phyloP scores from a whole-genome alignment of 2,797 vertebrate genomes.

The Oophaga sylvatica region DNA sequence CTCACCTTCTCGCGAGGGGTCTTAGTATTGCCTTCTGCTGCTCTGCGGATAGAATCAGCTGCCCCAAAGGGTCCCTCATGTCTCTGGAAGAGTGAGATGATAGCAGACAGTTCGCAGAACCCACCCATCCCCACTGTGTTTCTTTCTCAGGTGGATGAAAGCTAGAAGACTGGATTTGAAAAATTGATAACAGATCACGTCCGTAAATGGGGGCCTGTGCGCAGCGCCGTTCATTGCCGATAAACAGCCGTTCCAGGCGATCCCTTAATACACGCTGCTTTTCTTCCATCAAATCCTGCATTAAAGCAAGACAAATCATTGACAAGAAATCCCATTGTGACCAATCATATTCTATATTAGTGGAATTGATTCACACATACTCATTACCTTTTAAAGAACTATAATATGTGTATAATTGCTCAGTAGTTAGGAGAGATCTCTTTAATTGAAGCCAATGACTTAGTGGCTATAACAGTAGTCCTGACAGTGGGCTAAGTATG shows the following conservation, averaged over 20 bases:
- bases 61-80: conserved; percentile 71
- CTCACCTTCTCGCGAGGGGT: conserved; percentile 81
- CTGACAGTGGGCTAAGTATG: too few relatives aligned
- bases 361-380: neutral
- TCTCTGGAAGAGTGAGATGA: conserved; percentile 72
- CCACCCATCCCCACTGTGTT: conserved; percentile 82
- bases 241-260: conserved; percentile 83
- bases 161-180: conserved; percentile 70
- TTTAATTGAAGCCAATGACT: neutral
- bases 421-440: neutral
- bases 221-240: conserved; percentile 86
- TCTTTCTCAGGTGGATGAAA: conserved; percentile 61
- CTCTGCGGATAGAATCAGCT: conserved; percentile 73
- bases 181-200: conserved; percentile 82
- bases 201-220: conserved; percentile 85
- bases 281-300: conserved; percentile 82
- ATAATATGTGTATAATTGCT: neutral
- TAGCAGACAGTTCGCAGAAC: conserved; percentile 76
- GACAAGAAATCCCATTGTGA: neutral
- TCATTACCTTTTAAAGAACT: neutral
- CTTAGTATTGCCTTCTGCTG: conserved; percentile 74
- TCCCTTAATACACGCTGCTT: conserved; percentile 84
- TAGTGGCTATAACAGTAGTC: too few relatives aligned
- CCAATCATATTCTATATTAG: neutral
- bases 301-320: conserved; percentile 16